Percentiles rank a stretch among this genome's conserved stretches.
Conservation (phyloP, 1,140 invertebrate species). For the Drosophila guanche region DNA sequence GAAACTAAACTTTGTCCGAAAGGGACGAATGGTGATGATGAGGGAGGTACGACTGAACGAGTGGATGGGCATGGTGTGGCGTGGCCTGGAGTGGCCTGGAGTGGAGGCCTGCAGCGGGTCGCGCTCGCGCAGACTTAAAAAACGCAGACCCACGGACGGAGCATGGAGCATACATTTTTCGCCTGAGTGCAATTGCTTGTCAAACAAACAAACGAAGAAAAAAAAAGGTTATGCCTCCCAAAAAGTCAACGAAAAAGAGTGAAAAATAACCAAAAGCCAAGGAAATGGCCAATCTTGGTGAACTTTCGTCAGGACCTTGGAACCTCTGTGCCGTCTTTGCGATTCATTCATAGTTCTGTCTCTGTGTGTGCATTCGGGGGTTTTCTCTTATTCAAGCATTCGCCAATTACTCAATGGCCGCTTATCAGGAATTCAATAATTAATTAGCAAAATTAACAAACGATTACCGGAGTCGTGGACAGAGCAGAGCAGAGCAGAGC, state of each 20-base stretch:
- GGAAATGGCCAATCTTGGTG: slow-evolving; percentile 17
- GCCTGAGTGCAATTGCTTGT: slow-evolving; percentile 81
- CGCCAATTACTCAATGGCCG: slow-evolving; percentile 59
- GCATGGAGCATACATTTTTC: slow-evolving; percentile 62
- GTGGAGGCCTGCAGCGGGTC: slow-evolving; percentile 46
- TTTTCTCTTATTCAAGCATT: slow-evolving; percentile 42
- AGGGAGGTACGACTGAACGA: slow-evolving; percentile 20
- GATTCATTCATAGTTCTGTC: slow-evolving; percentile 13
- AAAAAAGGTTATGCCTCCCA: slow-evolving; percentile 70
- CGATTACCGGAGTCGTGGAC: slow-evolving; percentile 67
- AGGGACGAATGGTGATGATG: slow-evolving; percentile 61
- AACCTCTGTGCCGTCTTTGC: too few relatives aligned
- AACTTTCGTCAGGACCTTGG: slow-evolving; percentile 11
- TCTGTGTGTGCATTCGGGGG: not conserved
- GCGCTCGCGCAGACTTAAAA: slow-evolving; percentile 63
- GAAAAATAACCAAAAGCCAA: slow-evolving; percentile 7
- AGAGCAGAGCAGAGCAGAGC: not conserved
- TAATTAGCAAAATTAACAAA: slow-evolving; percentile 80
- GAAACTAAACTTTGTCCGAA: slow-evolving; percentile 74
- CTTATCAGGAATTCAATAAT: slow-evolving; percentile 76
- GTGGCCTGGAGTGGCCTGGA: too few relatives aligned
- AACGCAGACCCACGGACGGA: slow-evolving; percentile 34
- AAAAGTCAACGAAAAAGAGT: slow-evolving; percentile 32
- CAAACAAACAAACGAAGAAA: slow-evolving; percentile 35
- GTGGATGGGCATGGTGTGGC: too few relatives aligned